These are phyloP conservation scores for Lepilemur septentrionalis DNA, from an alignment of 2,797 vertebrate species.

Conservation along the genomic window DNA sequence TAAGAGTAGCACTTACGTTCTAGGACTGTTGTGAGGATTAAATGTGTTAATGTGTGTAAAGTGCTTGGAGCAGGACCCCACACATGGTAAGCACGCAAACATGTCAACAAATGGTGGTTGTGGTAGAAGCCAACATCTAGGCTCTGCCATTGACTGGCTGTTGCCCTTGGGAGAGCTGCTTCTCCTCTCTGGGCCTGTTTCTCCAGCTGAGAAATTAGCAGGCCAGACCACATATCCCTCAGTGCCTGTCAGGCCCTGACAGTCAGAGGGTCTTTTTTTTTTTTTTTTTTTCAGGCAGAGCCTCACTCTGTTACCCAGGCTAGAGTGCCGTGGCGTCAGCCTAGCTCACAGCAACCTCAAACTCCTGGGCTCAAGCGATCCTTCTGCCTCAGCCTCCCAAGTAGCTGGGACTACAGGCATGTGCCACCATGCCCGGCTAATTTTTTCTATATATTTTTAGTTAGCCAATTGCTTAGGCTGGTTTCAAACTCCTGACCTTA, in stretches of 20 bases:
- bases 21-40: neutral
- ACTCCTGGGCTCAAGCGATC: too few relatives aligned
- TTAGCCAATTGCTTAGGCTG: too few relatives aligned
- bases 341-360: too few relatives aligned
- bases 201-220: neutral
- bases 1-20: neutral
- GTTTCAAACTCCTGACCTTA: too few relatives aligned
- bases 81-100: neutral
- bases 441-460: too few relatives aligned
- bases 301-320: too few relatives aligned
- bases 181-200: neutral
- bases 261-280: neutral
- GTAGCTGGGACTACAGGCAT: too few relatives aligned
- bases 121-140: neutral
- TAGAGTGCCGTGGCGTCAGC: too few relatives aligned
- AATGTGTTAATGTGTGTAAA: neutral
- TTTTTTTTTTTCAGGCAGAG: too few relatives aligned
- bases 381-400: too few relatives aligned
- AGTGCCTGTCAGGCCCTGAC: neutral
- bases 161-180: neutral
- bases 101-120: neutral
- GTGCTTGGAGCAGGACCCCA: neutral
- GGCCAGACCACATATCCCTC: neutral
- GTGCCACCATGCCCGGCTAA: too few relatives aligned
- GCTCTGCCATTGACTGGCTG: neutral